Evolutionary conservation across 2,888 invertebrate species (phyloP), one percentile per base, ranked within the genome.

Genomic region (Drosophila macrospina): DNA sequence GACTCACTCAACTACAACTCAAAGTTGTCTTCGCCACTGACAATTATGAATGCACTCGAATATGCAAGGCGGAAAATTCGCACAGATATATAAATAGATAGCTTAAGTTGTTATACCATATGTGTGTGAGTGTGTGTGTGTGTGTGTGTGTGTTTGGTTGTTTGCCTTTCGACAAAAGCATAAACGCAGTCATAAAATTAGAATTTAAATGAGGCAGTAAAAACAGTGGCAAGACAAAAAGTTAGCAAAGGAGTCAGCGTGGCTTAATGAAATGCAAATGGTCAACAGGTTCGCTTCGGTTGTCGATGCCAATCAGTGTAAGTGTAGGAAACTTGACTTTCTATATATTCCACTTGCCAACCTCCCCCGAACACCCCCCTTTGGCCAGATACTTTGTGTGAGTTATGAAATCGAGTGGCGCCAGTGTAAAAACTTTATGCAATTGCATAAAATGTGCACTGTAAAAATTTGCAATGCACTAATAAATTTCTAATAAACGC

Each of bases 231-330:
- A 51, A 60, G 34, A 30, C 28, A 66, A 32, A 73, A 71, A 69
- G 72, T 71, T 16, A 50, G 54, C 63, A 74, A 56, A 56, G 69
- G 80, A 69, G 36, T 36, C 37, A 41, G 8, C 20, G 11, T 26
- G 51, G 56, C 80, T 69, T 86, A 90, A 90, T 90, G 86, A 86
- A 76, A 90, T 90, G 90, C 87, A 91, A 90, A 91, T 89, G 90
- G 90, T 88, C 90, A 91, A 88, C 85, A 90, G 89, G 90, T 90
- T 81, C 64, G 54, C 69, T n/a, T 26, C 10, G 30, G 10, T 36
- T 42, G 37, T 60, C 69, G 80, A 76, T 82, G 80, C 82, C 87
- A 85, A 87, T 86, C 88, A 86, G 73, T 74, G 70, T 87, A 85
- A 85, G 86, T 85, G 71, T 57, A 70, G 64, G 42, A 37, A 30